Base-by-base conservation (phyloP, 2,888 invertebrate genomes). In the Polia nebulosa region DNA sequence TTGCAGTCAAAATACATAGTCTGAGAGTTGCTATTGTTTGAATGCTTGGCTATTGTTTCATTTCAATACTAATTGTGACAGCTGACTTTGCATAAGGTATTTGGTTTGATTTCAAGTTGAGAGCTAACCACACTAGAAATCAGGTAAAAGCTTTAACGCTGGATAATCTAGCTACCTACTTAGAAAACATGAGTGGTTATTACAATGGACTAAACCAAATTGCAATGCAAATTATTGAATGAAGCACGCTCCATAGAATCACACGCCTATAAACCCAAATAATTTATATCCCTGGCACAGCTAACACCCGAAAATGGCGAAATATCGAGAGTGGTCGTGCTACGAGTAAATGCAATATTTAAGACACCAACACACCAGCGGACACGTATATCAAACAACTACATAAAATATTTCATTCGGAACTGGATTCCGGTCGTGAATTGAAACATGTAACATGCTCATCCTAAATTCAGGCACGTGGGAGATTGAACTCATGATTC, bases 401-500 rank as follows among this genome's bases (percentile, higher is more conserved):
- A 66, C 63, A 76, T 69, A 52, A 32, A 69, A 69, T 66, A 80
- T 78, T 66, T 67, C 51, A 69, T 53, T 53, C 64, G 56, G 17
- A 64, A 67, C 71, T 64, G 45, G 47, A 70, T 67, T 69, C 63
- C 53, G 20, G 44, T 56, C 45, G 47, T 70, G 71, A 80, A 78
- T 64, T 63, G 72, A 64, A 44, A 25, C 39, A 20, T 68, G 47
- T 20, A 49, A 61, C 63, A 56, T 61, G 36, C 65, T 73, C 63
- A 73, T 80, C 56, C 17, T 59, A 52, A 60, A 80, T 81, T 72
- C 76, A 49, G 27, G 47, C 9, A 56, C 63, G 68, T 72, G 71
- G 57, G 49, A 73, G 59, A 73, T 76, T 67, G 68, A 32, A 55
- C 44, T 34, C 44, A 52, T 39, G 39, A 70, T 67, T 22, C 13